These are phyloP conservation scores for Delichon dasypus DNA, from an alignment of 2,797 vertebrate species.

Conservation along the genomic window DNA sequence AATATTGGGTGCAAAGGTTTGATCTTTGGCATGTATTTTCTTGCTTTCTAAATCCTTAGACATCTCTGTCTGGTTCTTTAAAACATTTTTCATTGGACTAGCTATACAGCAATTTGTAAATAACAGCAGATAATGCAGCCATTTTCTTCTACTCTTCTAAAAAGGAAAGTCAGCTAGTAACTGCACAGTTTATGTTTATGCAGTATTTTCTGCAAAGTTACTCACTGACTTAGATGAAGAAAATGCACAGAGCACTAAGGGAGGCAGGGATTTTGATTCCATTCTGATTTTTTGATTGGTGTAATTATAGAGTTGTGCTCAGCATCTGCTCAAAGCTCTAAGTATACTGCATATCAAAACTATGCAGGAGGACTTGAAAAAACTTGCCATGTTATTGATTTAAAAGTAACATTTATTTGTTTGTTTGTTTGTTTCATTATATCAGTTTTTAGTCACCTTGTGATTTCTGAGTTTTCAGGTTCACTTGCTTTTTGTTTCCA, in stretches of 20 bases:
- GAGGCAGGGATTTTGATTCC: neutral
- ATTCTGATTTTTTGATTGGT: neutral
- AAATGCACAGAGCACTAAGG: neutral
- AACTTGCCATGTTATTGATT: neutral
- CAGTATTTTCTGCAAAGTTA: neutral
- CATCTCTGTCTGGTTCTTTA: neutral
- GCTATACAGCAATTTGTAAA: neutral
- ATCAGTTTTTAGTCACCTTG: neutral
- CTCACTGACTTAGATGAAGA: neutral
- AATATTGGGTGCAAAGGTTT: neutral
- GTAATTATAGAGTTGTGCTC: neutral
- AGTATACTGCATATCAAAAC: neutral
- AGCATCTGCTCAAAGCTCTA: neutral
- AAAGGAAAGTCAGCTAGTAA: neutral
- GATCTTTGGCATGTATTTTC: neutral
- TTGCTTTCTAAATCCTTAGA: slow-evolving; percentile 6
- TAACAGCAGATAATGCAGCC: neutral
- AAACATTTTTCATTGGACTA: slow-evolving; percentile 6
- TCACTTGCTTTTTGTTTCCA: neutral
- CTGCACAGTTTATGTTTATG: neutral
- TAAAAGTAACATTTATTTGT: neutral
- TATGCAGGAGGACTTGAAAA: neutral
- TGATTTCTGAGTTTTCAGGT: slow-evolving; percentile 8
- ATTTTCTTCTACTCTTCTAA: neutral
- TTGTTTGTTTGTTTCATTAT: neutral